Percentiles rank a stretch among this genome's conserved stretches.
Conservation (phyloP, 1,140 invertebrate species). For the Heliconius nattereri region DNA sequence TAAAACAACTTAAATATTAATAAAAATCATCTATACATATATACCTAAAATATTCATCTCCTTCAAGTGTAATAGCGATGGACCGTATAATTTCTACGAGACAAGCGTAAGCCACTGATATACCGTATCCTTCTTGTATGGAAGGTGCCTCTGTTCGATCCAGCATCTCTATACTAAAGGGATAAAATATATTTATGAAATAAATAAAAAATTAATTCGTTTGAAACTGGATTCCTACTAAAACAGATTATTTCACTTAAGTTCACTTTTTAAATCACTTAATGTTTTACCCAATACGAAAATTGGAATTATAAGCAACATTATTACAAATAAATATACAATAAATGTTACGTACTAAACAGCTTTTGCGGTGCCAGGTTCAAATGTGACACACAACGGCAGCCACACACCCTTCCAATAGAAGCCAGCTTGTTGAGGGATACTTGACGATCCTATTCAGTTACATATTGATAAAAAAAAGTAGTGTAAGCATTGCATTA, state of each 20-base stretch:
- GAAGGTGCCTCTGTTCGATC: conserved; percentile 96
- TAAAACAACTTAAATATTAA: conserved; percentile 52
- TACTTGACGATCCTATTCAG: conserved; percentile 81
- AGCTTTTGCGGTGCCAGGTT: conserved; percentile 92
- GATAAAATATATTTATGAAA: not conserved
- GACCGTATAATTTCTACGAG: conserved; percentile 93
- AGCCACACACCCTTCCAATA: conserved; percentile 95
- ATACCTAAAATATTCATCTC: conserved; percentile 79
- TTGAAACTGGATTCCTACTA: too few species aligned
- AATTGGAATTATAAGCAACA: too few species aligned
- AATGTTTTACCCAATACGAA: too few species aligned
- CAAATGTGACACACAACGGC: conserved; percentile 91
- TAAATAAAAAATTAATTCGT: too few species aligned
- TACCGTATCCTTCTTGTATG: conserved; percentile 96
- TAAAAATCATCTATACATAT: conserved; percentile 22
- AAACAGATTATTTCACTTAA: too few species aligned
- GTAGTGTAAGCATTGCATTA: too few species aligned
- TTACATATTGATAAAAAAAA: not conserved
- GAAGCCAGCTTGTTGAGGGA: conserved; percentile 95
- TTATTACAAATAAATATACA: too few species aligned
- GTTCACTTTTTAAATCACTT: too few species aligned
- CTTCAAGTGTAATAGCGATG: conserved; percentile 86
- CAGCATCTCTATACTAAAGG: conserved; percentile 93
- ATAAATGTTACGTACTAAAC: conserved; percentile 88
- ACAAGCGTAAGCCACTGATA: conserved; percentile 96